Evolutionary conservation across 1,140 invertebrate genomes (phyloP).

Genomic region (Subanguina moxae): DNA sequence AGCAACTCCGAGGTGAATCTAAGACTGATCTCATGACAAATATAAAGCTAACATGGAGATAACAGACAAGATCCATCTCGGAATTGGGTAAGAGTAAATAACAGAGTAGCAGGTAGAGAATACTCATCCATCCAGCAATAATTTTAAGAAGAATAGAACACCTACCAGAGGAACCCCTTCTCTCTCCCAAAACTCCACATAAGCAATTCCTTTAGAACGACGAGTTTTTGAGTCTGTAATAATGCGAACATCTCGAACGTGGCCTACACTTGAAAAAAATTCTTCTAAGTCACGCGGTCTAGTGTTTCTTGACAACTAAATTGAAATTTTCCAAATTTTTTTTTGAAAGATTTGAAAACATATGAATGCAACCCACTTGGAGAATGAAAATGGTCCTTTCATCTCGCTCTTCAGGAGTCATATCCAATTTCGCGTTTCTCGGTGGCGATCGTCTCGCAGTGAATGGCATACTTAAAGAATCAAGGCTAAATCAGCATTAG

Average conservation of each 20-base stretch:
- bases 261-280: slow-evolving; percentile 97
- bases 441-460: slow-evolving; percentile 51
- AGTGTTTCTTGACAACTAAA: slow-evolving; percentile 71
- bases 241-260: slow-evolving; percentile 93
- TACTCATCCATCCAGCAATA: not conserved
- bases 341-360: not conserved
- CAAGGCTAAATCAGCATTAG: slow-evolving; percentile 19
- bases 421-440: slow-evolving; percentile 61
- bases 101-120: slow-evolving; percentile 17
- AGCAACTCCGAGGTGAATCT: slow-evolving; percentile 20
- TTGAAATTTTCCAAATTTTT: slow-evolving; percentile 24
- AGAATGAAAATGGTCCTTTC: slow-evolving; percentile 96
- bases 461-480: slow-evolving; percentile 57
- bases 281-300: slow-evolving; percentile 92
- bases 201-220: slow-evolving; percentile 96
- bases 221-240: slow-evolving; percentile 99
- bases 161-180: slow-evolving; percentile 88
- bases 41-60: slow-evolving; percentile 3
- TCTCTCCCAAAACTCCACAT: slow-evolving; percentile 96
- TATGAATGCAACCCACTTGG: slow-evolving; percentile 66
- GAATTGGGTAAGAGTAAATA: slow-evolving; percentile 10
- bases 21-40: slow-evolving; percentile 26
- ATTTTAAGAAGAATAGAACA: slow-evolving; percentile 4
- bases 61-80: slow-evolving; percentile 10
- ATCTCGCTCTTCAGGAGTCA: slow-evolving; percentile 95